A percentile compares a stretch with the other conserved stretches of the same genome.
These are phyloP conservation scores for Pandemis heparana DNA, from an alignment of 2,888 invertebrate genomes.

Conservation along the genomic window DNA sequence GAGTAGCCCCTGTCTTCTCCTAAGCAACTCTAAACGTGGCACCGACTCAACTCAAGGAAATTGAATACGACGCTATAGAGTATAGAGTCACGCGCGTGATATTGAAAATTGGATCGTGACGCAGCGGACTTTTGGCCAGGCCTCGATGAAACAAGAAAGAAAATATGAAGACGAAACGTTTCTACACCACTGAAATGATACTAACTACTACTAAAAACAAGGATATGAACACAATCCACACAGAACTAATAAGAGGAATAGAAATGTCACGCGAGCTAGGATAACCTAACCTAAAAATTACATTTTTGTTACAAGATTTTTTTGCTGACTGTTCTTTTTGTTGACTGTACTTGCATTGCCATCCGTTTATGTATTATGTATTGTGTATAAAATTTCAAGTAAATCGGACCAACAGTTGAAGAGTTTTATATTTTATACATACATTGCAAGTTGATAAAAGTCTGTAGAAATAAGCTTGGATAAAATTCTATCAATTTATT, in stretches of 20 bases:
- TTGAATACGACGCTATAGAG: conserved; percentile 51
- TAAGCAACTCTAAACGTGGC: background rate
- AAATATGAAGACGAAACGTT: background rate
- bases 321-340: background rate
- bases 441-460: too few species aligned
- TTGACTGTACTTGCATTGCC: too few species aligned
- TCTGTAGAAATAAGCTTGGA: too few species aligned
- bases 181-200: background rate
- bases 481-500: too few species aligned
- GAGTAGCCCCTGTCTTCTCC: background rate
- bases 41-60: conserved; percentile 50
- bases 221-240: too few species aligned
- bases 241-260: too few species aligned
- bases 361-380: too few species aligned
- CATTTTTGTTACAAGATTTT: background rate
- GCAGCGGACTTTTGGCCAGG: conserved; percentile 30
- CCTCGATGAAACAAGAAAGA: background rate
- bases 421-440: too few species aligned
- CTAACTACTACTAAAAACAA: background rate
- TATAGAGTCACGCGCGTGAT: conserved; percentile 43
- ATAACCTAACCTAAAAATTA: too few species aligned
- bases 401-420: too few species aligned
- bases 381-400: too few species aligned
- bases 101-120: conserved; percentile 47
- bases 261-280: too few species aligned